A percentile compares a stretch with the other conserved stretches of the same genome.
Conservation (phyloP, 1,140 invertebrate species). For the Drosophila tsacasi region DNA sequence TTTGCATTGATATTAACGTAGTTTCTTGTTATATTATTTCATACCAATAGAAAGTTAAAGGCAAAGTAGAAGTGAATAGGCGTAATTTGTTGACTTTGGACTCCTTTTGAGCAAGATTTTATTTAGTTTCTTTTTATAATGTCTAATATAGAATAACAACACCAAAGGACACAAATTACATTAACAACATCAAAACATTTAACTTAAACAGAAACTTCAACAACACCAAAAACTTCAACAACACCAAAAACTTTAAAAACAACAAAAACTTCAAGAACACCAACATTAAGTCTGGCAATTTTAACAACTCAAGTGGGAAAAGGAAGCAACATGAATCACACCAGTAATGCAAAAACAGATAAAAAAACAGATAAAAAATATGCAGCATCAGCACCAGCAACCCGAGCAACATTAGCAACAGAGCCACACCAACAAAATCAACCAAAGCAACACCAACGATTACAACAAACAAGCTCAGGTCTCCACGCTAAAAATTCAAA, state of each 20-base stretch:
- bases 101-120: background rate
- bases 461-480: conserved; percentile 3
- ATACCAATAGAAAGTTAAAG: too few species aligned
- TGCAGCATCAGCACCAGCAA: background rate
- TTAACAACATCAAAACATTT: background rate
- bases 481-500: background rate
- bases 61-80: background rate
- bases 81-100: background rate
- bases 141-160: background rate
- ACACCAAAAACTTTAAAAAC: background rate
- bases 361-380: background rate
- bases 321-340: background rate
- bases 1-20: background rate
- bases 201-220: background rate
- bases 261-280: background rate
- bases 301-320: too few species aligned
- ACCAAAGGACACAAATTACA: background rate
- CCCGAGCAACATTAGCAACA: background rate
- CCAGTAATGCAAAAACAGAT: background rate
- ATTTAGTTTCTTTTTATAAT: background rate
- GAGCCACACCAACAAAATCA: background rate
- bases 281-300: background rate
- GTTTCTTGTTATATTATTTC: background rate
- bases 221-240: background rate
- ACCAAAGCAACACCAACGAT: background rate